Base-by-base conservation (phyloP, 2,113 vertebrate species). In the Mobula hypostoma region DNA sequence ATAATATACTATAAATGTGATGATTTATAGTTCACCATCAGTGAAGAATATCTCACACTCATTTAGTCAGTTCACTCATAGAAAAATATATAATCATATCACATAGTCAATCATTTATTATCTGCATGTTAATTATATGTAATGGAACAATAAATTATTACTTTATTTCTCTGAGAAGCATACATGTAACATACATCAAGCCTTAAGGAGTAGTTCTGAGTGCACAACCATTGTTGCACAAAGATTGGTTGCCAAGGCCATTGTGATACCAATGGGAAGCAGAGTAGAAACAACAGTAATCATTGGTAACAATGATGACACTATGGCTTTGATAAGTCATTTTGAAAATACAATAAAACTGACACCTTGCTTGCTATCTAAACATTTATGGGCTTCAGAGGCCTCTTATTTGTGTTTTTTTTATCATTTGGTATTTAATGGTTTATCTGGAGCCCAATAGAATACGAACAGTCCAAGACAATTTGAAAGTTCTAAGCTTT, bases 71-170 rank as follows among this genome's bases (percentile, higher is more conserved):
- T 93, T 93, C 36, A 8, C 88, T 91, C 88, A 70, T 72, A 48
- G 19, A 74, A 40, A 40, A 74, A 56, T 40, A 48, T 93, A 93
- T 74, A 74, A 93, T 56, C 21, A 93, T 74, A 93, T 93, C 90
- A 74, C 36, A 27, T 40, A 48, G 68, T 70, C 68, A 92, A 72
- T 92, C 32, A 74, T 74, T 93, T 36, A 72, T 48, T 93, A 74
- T 74, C 21, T 27, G 66, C 68, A 36, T 48, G 7, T 93, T 72
- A 48, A 74, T 74, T 93, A 36, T 74, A 93, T 93, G 68, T 72
- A 74, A 93, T 93, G 90, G 36, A 74, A 93, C 88, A 93, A 93
- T 93, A 93, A 93, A 93, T 27, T 74, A 93, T 93, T 93, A 93
- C 90, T 27, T 27, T 9, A 68, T 72, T 74, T 17, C n/a, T 74